Evolutionary conservation across 2,113 vertebrate species (phyloP), one percentile per base, ranked within the genome.

Genomic region (Phylloscopus trochilus): DNA sequence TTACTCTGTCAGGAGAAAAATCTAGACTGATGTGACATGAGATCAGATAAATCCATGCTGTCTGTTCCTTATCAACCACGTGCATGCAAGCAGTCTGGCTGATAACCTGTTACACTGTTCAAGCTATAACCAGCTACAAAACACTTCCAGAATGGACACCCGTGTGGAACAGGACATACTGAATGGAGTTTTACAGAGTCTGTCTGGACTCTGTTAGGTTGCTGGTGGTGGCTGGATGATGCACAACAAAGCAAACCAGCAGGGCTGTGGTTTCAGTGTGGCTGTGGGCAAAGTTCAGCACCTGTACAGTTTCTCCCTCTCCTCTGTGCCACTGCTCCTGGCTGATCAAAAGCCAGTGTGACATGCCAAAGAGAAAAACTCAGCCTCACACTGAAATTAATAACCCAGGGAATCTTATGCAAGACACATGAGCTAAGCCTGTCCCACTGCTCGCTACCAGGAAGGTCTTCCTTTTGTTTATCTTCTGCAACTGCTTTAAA

Each of bases 401-500:
- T 44, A 78, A 93, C 28, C 30, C 30, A 24, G 51, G 23, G 30
- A 26, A 58, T 60, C 56, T 95, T 64, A 52, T 13, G 22, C 37
- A 90, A 95, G 79, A 67, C 41, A 47, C 24, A 46, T 27, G 44
- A 90, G 47, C 55, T 74, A 77, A 83, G 47, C 35, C 56, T 70
- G 22, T 63, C 73, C 30, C 69, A 64, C 33, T 74, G 47, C 39
- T 90, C 44, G 8, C 37, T 59, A 24, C 46, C 75, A 91, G 83
- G 33, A 94, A 93, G 68, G 64, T 62, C 64, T 89, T 35, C 11
- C 11, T 70, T 64, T 11, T 82, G 62, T 90, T 85, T 86, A 4
- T 86, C 68, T 90, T 93, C 73, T 84, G 76, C 83, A 95, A n/a
- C 53, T 75, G 70, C 74, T 79, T 91, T 82, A 85, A 89, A 94